Evolutionary conservation across 2,113 vertebrate genomes (phyloP), one percentile per base, ranked within the genome.

Genomic region (Labeo rohita): DNA sequence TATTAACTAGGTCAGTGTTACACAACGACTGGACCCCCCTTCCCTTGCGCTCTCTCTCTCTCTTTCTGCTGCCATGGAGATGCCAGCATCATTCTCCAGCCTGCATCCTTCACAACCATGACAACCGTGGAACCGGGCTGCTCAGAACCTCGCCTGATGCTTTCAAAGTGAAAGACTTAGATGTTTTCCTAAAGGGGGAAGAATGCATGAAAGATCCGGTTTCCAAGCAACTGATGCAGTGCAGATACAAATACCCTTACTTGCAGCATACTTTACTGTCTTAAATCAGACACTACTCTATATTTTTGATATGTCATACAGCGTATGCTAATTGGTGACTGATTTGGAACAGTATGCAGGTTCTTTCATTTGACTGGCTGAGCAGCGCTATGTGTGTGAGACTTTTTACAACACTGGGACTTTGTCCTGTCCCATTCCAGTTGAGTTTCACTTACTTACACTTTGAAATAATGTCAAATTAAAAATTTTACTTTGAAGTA

Each of bases 1-100:
- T 88, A 80, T 87, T 92, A 95, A 93, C 77, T 95, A 92, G 94
- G 93, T 94, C 93, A 95, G 92, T 94, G 83, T 93, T 88, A 93
- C 93, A 92, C 88, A 89, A 75, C 80, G 90, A 93, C 93, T 92
- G 90, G 93, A 92, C 88, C 93, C 84, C 85, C 85, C 84, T 91
- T 4, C 34, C 52, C 49, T 54, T 18, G 16, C 49, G 0, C 74
- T 63, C 72, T 68, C 56, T 75, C 9, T 76, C 18, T 18, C 61
- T 66, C 84, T 78, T 61, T 79, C 34, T 54, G 84, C 85, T 90
- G 61, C 86, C 75, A 66, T 56, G 47, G 72, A 34, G 59, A 82
- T 8, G 36, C 75, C 28, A 13, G 28, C 87, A 84, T 87, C 86
- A 50, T 87, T 78, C 50, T 68, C 43, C 23, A 34, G 23, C 68